Percentiles rank a stretch among this genome's conserved stretches.
phyloP scores from a whole-genome alignment of 2,113 vertebrate genomes.

The Amphilophus citrinellus region DNA sequence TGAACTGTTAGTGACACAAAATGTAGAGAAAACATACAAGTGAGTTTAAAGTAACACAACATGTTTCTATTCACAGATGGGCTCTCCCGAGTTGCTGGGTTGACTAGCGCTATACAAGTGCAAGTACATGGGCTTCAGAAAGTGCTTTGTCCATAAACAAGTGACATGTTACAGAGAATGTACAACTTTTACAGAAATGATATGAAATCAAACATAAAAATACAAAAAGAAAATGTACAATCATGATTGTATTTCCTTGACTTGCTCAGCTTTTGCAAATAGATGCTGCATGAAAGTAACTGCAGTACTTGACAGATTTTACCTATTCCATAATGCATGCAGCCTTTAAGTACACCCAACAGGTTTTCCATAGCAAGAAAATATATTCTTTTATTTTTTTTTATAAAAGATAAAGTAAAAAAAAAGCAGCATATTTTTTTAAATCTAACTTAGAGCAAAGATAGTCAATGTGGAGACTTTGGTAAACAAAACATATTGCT shows the following conservation, averaged over 20 bases:
- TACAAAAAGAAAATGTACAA: conserved; percentile 64
- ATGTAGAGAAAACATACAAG: neutral
- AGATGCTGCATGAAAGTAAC: conserved; percentile 41
- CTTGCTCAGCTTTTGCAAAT: conserved; percentile 51
- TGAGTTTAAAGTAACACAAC: conserved; percentile 40
- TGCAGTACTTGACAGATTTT: conserved; percentile 21
- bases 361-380: conserved; percentile 76
- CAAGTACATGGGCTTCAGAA: conserved; percentile 63
- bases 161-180: conserved; percentile 64
- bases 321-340: conserved; percentile 25
- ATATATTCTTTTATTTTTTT: conserved; percentile 68
- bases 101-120: conserved; percentile 59
- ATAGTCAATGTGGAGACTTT: conserved; percentile 68
- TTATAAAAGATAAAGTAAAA: conserved; percentile 81
- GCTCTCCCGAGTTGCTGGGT: conserved; percentile 43
- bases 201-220: conserved; percentile 62
- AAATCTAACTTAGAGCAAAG: conserved; percentile 63
- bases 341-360: conserved; percentile 56
- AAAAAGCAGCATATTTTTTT: conserved; percentile 75
- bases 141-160: conserved; percentile 68
- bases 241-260: conserved; percentile 54
- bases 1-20: conserved; percentile 23
- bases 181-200: conserved; percentile 64
- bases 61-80: conserved; percentile 67
- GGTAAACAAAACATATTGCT: conserved; percentile 80